phyloP scores from a whole-genome alignment of 2,888 invertebrate species.

The Homarus gammarus region DNA sequence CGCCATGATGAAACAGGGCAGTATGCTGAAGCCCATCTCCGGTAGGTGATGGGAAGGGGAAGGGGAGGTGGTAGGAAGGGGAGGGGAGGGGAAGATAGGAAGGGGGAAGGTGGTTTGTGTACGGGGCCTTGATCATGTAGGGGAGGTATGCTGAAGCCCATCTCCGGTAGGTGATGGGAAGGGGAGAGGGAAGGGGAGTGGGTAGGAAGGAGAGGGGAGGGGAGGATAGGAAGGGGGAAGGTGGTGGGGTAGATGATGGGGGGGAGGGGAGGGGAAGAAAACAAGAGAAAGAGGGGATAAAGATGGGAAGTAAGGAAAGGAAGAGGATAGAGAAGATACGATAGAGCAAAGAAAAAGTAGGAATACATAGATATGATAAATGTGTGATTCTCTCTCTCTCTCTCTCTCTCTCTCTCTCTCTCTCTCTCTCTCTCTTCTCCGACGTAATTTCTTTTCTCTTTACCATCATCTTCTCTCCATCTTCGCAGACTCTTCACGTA shows the following conservation, averaged over 20 bases:
- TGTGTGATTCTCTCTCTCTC: not conserved
- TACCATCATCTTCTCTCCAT: not conserved
- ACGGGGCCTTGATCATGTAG: slow-evolving; percentile 86
- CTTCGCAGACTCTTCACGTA: not conserved
- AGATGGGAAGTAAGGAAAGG: too few relatives aligned
- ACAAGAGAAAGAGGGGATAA: not conserved
- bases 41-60: slow-evolving; percentile 82
- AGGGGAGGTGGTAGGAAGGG: not conserved
- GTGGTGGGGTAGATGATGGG: not conserved
- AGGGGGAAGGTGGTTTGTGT: slow-evolving; percentile 82
- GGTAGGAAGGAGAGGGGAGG: not conserved
- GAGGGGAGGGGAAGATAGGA: not conserved
- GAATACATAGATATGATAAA: too few relatives aligned
- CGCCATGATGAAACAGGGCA: slow-evolving; percentile 92
- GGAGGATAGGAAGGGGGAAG: not conserved
- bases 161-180: slow-evolving; percentile 84
- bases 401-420: not conserved
- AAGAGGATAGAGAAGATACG: too few relatives aligned
- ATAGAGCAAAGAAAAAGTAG: too few relatives aligned
- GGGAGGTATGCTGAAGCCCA: slow-evolving; percentile 89
- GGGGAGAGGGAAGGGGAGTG: not conserved
- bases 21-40: slow-evolving; percentile 88
- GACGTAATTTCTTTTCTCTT: not conserved
- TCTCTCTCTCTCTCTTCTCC: not conserved
- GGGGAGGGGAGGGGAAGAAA: slow-evolving; percentile 8